A percentile compares a stretch with the other conserved stretches of the same genome.
phyloP scores from a whole-genome alignment of 1,140 invertebrate species.

The Pantala flavescens region DNA sequence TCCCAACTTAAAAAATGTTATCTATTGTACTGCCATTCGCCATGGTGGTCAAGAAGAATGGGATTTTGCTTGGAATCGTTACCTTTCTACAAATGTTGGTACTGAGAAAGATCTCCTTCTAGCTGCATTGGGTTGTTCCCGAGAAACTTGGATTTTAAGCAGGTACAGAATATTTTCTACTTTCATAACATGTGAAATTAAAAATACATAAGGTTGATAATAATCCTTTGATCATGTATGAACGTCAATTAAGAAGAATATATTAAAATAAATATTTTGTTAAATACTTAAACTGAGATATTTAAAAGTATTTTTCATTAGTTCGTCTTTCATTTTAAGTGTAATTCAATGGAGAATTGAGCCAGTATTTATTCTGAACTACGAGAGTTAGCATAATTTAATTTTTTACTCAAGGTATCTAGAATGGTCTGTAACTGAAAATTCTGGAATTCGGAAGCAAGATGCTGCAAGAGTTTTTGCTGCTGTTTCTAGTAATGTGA shows the following conservation, averaged over 20 bases:
- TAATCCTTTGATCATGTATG: too few relatives aligned
- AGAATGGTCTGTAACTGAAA: slow-evolving; percentile 53
- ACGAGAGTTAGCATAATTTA: too few relatives aligned
- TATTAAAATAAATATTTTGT: too few relatives aligned
- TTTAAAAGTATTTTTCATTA: too few relatives aligned
- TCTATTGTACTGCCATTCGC: slow-evolving; percentile 75
- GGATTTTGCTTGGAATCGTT: slow-evolving; percentile 73
- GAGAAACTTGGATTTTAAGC: slow-evolving; percentile 63
- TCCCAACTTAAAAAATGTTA: slow-evolving; percentile 62
- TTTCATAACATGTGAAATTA: neutral
- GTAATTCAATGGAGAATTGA: too few relatives aligned
- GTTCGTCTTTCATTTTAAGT: too few relatives aligned
- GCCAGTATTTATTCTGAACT: too few relatives aligned
- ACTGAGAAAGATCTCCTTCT: slow-evolving; percentile 65
- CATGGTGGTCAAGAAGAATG: slow-evolving; percentile 70
- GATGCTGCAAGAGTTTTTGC: slow-evolving; percentile 62
- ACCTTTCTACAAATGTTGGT: slow-evolving; percentile 56
- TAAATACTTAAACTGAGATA: too few relatives aligned
- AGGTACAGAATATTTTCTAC: slow-evolving; percentile 33
- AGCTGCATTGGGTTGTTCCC: slow-evolving; percentile 63
- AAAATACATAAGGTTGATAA: neutral
- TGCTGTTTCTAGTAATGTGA: slow-evolving; percentile 54
- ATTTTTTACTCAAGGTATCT: slow-evolving; percentile 44
- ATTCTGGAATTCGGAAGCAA: slow-evolving; percentile 68
- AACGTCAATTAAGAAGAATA: too few relatives aligned